Evolutionary conservation across 2,888 invertebrate species (phyloP), one percentile per base, ranked within the genome.

Genomic region (Phania funesta): DNA sequence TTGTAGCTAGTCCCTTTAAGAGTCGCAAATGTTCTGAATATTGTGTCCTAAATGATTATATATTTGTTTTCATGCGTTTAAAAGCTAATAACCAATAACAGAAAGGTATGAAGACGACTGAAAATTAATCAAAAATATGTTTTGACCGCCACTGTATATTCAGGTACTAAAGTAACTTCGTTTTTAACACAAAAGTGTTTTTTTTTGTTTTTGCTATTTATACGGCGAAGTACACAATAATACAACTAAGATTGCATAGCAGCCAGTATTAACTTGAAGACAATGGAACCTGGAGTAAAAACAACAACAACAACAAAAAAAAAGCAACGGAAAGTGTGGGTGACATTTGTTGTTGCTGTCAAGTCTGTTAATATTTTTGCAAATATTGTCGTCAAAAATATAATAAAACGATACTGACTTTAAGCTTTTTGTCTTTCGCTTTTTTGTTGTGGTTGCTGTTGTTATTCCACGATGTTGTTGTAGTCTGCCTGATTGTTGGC

Each of bases 281-380:
- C 86, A 87, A 84, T 88, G 85, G 86, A 87, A 86, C 84, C 83
- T 32, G 50, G 13, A 73, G 41, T 0, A 11, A 73, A 46, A 46
- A 62, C 6, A 29, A n/a, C 16, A 22, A 1, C 6, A 65, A 22
- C 4, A 22, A 38, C 8, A 2, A 26, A 24, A 70, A 16, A 54
- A 46, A 62, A 68, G n/a, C n/a, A 52, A 48, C 79, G 75, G 62
- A 75, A 80, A 62, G 80, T 75, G 80, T 80, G 80, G 80, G 80
- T 68, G 80, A 75, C 44, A 52, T 62, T 75, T 32, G 35, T 54
- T 24, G 60, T 18, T 58, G 32, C 56, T 65, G 78, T 50, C 58
- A 68, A 79, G 80, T 78, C 84, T 70, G 81, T 81, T 80, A 62
- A 78, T 71, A 64, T 46, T 74, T 80, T 50, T 58, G 70, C 26